Percentiles rank a stretch among this genome's conserved stretches.
Evolutionary conservation across 2,113 vertebrate species (phyloP).

Genomic region (Paracanthobrama guichenoti): DNA sequence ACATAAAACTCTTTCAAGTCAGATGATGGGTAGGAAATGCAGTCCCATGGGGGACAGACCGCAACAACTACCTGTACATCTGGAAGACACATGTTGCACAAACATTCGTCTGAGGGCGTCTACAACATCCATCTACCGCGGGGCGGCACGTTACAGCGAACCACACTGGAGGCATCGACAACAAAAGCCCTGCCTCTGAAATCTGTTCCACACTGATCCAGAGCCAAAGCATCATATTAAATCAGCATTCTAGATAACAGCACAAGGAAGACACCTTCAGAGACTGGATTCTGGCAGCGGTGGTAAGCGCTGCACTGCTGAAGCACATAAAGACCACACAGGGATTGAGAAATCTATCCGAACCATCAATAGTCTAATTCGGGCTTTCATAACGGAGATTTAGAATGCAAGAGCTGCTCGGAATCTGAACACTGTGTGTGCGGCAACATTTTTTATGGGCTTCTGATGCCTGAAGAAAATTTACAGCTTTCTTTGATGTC

Average conservation of each 20-base stretch:
- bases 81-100: conserved; percentile 57
- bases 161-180: conserved; percentile 19
- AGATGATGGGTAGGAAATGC: conserved; percentile 40
- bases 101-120: background rate
- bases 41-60: conserved; percentile 31
- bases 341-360: conserved; percentile 32
- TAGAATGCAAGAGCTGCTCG: conserved; percentile 37
- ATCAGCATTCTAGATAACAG: conserved; percentile 9
- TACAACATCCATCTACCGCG: background rate
- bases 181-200: conserved; percentile 29
- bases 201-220: background rate
- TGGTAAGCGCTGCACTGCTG: background rate
- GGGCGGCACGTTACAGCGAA: conserved; percentile 8
- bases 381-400: background rate
- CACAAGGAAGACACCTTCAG: background rate
- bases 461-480: conserved; percentile 41
- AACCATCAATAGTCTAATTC: conserved; percentile 37
- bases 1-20: conserved; percentile 23
- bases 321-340: conserved; percentile 22
- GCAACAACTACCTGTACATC: conserved; percentile 55
- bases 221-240: conserved; percentile 17
- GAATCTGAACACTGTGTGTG: conserved; percentile 29
- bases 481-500: conserved; percentile 43
- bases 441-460: conserved; percentile 22
- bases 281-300: background rate